Percentiles rank a stretch among this genome's conserved stretches.
phyloP scores from a whole-genome alignment of 64 coral and sea anemone genomes.

The Porites australiensis region DNA sequence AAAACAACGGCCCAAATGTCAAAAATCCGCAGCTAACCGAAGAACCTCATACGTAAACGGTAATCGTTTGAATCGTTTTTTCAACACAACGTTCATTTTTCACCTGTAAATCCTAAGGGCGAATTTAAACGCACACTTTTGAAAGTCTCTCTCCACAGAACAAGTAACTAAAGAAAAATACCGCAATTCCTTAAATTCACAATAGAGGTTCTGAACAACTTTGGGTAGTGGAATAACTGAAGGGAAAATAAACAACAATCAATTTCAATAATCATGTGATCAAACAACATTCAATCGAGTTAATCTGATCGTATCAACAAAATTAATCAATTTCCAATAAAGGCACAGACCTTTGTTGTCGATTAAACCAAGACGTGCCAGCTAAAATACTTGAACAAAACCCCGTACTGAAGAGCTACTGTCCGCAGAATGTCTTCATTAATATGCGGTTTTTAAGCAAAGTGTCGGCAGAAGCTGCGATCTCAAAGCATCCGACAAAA shows the following conservation, averaged over 20 bases:
- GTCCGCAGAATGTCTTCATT: neutral
- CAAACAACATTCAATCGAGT: conserved; percentile 1
- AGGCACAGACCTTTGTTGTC: neutral
- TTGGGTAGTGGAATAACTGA: no score
- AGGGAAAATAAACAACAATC: neutral
- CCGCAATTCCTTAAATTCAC: neutral
- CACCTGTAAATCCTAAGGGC: no score
- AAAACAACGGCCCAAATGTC: no score
- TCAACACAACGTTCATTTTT: no score
- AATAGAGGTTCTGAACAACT: neutral
- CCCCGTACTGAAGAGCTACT: no score
- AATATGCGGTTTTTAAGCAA: neutral
- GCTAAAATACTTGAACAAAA: no score
- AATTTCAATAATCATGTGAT: neutral
- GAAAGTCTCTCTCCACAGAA: neutral
- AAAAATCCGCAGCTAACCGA: no score
- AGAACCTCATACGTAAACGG: no score
- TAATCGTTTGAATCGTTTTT: no score
- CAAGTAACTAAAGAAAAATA: neutral
- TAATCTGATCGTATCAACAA: neutral
- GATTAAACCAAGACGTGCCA: neutral
- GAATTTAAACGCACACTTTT: no score
- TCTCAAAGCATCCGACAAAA: neutral
- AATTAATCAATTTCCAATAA: neutral
- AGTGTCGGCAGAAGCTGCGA: neutral